These are phyloP conservation scores for Ceratotherium simum DNA, from an alignment of 2,113 vertebrate genomes.

Conservation along the genomic window DNA sequence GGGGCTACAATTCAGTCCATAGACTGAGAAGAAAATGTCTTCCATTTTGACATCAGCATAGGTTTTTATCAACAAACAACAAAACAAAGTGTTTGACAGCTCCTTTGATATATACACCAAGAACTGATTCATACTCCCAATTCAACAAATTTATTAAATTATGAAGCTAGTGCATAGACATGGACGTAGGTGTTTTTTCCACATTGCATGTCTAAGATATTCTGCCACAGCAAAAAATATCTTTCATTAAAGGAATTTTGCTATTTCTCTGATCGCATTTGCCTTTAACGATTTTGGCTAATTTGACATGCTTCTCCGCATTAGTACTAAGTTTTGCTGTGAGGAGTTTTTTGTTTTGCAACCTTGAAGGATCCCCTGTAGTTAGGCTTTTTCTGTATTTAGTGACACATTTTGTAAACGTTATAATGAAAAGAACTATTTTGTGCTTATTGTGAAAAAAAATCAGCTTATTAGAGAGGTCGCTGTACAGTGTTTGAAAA, in stretches of 20 bases:
- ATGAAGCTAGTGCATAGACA: neutral
- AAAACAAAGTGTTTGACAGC: neutral
- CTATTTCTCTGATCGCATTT: neutral
- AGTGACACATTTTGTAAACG: neutral
- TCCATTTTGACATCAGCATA: neutral
- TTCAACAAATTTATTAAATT: neutral
- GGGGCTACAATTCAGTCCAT: neutral
- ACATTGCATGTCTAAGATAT: neutral
- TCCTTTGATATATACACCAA: neutral
- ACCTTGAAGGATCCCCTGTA: neutral
- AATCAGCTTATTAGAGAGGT: neutral
- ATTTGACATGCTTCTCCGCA: neutral
- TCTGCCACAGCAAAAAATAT: neutral
- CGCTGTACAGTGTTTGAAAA: neutral
- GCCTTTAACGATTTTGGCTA: neutral
- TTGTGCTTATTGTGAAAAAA: neutral
- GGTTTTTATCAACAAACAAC: neutral
- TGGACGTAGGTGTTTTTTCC: neutral
- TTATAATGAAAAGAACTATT: neutral
- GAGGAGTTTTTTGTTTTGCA: neutral
- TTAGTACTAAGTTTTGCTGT: neutral
- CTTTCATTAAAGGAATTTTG: neutral
- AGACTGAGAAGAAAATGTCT: neutral
- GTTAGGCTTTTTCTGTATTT: neutral
- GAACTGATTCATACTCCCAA: neutral